These are phyloP conservation scores for Champsocephalus gunnari DNA, from an alignment of 2,797 vertebrate species.

Conservation along the genomic window DNA sequence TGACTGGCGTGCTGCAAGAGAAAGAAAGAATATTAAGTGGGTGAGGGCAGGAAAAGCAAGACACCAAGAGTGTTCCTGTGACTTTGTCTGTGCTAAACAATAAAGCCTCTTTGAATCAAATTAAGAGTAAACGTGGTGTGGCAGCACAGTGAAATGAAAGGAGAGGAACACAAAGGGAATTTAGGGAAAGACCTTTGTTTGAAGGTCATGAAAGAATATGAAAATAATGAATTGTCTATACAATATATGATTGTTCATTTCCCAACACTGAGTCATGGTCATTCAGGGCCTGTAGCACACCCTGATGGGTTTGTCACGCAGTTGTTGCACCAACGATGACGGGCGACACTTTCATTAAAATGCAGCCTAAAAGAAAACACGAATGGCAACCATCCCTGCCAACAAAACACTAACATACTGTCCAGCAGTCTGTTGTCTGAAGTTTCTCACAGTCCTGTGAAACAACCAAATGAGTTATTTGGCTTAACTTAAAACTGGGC, in stretches of 20 bases:
- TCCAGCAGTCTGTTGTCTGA: not conserved
- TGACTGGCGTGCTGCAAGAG: conserved; percentile 62
- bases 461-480: not conserved
- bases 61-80: conserved; percentile 23
- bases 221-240: conserved; percentile 14
- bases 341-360: conserved; percentile 17
- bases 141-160: conserved; percentile 13
- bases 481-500: not conserved
- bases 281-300: conserved; percentile 33
- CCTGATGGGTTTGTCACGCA: conserved; percentile 37
- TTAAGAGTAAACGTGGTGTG: conserved; percentile 11
- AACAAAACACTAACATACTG: conserved; percentile 15
- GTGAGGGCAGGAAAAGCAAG: conserved; percentile 18
- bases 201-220: not conserved
- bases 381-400: not conserved
- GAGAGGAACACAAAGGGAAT: conserved; percentile 6
- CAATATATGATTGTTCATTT: conserved; percentile 16
- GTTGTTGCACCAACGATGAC: conserved; percentile 11
- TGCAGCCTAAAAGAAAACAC: conserved; percentile 20
- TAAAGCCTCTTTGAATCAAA: conserved; percentile 7
- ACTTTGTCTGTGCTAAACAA: conserved; percentile 34
- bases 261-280: conserved; percentile 28
- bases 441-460: not conserved
- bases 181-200: no score
- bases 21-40: conserved; percentile 23